Conservation (phyloP, 2,797 vertebrate species). For the Cygnus olor region DNA sequence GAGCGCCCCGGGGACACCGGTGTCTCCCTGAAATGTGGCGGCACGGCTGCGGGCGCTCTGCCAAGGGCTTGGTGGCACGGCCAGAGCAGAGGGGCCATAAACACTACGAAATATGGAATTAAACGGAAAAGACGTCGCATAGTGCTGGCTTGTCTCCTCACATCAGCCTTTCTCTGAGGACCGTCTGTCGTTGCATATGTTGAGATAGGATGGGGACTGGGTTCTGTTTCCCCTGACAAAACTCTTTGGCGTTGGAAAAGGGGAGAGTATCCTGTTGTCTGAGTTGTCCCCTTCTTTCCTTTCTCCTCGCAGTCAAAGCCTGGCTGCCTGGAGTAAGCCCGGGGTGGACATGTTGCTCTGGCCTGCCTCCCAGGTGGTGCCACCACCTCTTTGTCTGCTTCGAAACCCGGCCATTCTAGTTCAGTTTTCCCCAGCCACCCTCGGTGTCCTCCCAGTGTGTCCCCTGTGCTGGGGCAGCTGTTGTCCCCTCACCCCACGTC, state of each 20-base stretch:
- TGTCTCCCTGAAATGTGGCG: not conserved
- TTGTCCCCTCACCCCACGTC: not conserved
- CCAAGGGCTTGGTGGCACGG: not conserved
- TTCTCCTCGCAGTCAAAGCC: not conserved
- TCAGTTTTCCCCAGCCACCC: not conserved
- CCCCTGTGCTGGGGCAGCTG: not conserved
- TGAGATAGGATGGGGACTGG: not conserved
- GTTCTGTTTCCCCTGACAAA: not conserved
- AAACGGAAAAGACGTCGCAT: not conserved
- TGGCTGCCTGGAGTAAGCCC: not conserved
- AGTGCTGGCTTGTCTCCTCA: slow-evolving; percentile 1
- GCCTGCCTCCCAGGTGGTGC: not conserved
- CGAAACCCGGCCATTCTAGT: not conserved
- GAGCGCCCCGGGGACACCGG: rapidly evolving
- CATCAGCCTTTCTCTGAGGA: slow-evolving; percentile 22
- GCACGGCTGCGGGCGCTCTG: rapidly evolving
- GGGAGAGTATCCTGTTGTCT: not conserved
- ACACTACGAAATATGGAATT: slow-evolving; percentile 10
- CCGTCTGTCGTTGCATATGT: not conserved
- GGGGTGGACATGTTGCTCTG: not conserved
- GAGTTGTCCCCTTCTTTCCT: not conserved
- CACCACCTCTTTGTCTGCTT: not conserved
- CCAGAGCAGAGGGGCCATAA: not conserved
- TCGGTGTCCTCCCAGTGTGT: not conserved
- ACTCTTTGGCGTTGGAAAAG: not conserved